Evolutionary conservation across 1,140 invertebrate genomes (phyloP).

Genomic region (Euura lappo): DNA sequence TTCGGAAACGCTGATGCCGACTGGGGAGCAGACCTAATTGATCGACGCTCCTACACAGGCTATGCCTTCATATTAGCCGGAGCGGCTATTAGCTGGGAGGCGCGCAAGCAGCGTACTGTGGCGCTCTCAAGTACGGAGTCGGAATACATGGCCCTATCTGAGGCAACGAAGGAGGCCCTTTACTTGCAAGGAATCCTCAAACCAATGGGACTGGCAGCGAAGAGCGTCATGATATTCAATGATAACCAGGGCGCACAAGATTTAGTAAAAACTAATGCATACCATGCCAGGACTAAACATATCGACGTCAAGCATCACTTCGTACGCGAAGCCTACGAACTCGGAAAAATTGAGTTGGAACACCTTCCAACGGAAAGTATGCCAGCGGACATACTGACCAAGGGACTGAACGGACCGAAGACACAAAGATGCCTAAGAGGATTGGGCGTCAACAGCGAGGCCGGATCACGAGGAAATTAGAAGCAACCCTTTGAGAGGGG

Average conservation of each 20-base stretch:
- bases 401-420: conserved; percentile 18
- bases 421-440: not conserved
- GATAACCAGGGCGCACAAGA: conserved; percentile 48
- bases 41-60: conserved; percentile 35
- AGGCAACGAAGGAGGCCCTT: conserved; percentile 33
- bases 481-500: not conserved
- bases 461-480: not conserved
- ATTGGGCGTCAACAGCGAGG: not conserved
- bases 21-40: conserved; percentile 29
- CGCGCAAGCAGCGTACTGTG: conserved; percentile 43
- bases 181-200: conserved; percentile 21
- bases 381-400: conserved; percentile 32
- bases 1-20: conserved; percentile 34
- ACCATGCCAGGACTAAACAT: conserved; percentile 46
- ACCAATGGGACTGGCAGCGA: conserved; percentile 10
- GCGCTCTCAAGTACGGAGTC: conserved; percentile 49
- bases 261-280: conserved; percentile 39
- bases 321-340: conserved; percentile 20
- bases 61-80: conserved; percentile 31
- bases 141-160: conserved; percentile 47
- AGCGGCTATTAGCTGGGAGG: conserved; percentile 39
- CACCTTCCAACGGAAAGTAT: conserved; percentile 20
- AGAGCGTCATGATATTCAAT: conserved; percentile 22
- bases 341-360: conserved; percentile 18
- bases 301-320: conserved; percentile 50